phyloP scores from a whole-genome alignment of 2,113 vertebrate species.

The Pteropus alecto region DNA sequence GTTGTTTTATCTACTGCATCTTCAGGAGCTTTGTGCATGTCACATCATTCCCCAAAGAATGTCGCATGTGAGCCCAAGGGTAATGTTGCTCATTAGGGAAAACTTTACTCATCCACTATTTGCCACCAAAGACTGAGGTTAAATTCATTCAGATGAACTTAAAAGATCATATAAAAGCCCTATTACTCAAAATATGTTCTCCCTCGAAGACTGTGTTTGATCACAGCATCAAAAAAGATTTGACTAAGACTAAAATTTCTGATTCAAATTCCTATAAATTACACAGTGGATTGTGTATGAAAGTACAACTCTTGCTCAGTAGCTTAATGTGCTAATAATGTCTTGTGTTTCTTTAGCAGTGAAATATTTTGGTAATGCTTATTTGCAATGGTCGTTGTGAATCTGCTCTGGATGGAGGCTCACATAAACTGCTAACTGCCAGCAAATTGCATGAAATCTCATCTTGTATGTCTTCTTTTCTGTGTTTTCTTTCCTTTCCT shows the following conservation, averaged over 20 bases:
- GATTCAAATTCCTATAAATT: not conserved
- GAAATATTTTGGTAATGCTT: conserved; percentile 78
- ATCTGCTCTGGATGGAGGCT: conserved; percentile 82
- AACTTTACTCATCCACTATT: not conserved
- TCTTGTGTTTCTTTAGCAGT: conserved; percentile 71
- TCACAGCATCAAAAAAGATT: not conserved
- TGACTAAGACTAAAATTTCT: not conserved
- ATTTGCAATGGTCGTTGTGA: conserved; percentile 79
- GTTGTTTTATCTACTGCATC: not conserved
- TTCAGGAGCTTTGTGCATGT: not conserved
- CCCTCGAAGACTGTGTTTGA: not conserved
- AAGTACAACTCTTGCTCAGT: conserved; percentile 81
- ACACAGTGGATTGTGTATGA: conserved; percentile 79
- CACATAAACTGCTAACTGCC: conserved; percentile 84
- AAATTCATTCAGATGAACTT: not conserved
- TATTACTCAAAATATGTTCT: not conserved
- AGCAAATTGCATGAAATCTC: conserved; percentile 87
- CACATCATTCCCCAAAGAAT: not conserved
- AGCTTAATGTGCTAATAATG: conserved; percentile 79
- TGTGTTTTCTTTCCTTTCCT: conserved; percentile 86
- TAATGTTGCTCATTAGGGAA: not conserved
- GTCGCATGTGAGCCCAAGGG: not conserved
- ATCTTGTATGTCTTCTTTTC: conserved; percentile 87
- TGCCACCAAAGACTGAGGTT: not conserved
- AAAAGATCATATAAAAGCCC: not conserved